Percentiles rank a stretch among this genome's conserved stretches.
Conservation (phyloP, 2,113 vertebrate genomes). For the Chloebia gouldiae region DNA sequence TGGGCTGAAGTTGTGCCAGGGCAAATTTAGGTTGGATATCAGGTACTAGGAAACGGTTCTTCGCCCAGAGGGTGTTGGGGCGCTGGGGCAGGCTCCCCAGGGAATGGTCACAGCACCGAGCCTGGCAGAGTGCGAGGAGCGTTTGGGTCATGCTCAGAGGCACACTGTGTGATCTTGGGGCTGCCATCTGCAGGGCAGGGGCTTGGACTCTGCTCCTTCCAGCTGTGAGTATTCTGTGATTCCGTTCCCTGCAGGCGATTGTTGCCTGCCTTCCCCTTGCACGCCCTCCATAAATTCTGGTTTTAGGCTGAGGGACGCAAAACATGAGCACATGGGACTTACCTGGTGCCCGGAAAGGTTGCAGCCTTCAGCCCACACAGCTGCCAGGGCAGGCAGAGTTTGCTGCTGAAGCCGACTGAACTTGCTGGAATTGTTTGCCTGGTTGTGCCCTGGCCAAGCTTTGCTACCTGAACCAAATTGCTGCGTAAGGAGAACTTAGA, state of each 20-base stretch:
- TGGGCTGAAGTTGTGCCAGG: not conserved
- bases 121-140: not conserved
- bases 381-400: accelerated
- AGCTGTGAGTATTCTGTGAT: not conserved
- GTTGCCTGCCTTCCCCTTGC: accelerated
- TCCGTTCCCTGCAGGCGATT: accelerated
- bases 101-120: not conserved
- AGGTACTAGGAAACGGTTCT: not conserved
- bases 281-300: accelerated
- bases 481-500: not conserved
- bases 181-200: too few relatives aligned
- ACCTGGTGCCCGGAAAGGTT: accelerated
- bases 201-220: not conserved
- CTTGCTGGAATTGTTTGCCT: not conserved
- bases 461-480: accelerated
- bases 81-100: not conserved
- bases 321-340: accelerated
- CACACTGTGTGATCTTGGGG: not conserved
- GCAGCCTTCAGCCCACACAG: accelerated
- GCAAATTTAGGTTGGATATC: not conserved
- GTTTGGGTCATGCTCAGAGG: too few relatives aligned
- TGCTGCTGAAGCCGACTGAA: not conserved
- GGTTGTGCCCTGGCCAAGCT: too few relatives aligned
- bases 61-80: not conserved
- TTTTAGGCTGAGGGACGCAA: accelerated